Conservation (phyloP, 1,140 invertebrate genomes). For the Zaprionus camerounensis region DNA sequence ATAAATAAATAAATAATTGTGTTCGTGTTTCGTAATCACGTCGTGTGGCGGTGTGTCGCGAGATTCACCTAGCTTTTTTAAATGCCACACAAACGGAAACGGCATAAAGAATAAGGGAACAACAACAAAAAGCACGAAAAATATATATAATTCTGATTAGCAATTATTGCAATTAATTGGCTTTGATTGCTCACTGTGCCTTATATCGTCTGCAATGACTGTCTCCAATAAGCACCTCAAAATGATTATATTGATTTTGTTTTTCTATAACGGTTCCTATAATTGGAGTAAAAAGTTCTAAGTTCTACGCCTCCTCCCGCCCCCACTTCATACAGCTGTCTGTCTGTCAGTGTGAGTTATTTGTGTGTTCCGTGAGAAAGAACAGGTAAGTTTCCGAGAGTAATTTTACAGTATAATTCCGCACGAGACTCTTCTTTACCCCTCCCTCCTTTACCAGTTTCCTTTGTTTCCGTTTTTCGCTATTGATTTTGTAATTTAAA, state of each 20-base stretch:
- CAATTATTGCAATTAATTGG: constrained; percentile 3
- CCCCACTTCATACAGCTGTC: constrained; percentile 36
- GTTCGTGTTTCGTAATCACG: constrained; percentile 14
- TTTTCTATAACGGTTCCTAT: constrained; percentile 84
- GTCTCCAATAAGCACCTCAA: constrained; percentile 79
- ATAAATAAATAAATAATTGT: constrained; percentile 3
- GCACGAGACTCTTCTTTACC: not conserved
- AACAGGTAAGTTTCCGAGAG: constrained; percentile 50
- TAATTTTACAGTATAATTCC: not conserved
- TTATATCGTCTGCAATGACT: constrained; percentile 71
- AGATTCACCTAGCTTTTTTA: constrained; percentile 42
- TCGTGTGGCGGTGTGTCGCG: not conserved
- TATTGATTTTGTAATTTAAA: constrained; percentile 64
- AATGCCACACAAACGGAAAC: constrained; percentile 76
- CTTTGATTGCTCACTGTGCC: constrained; percentile 35
- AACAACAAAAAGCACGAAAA: constrained; percentile 7
- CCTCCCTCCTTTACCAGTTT: not conserved
- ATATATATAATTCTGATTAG: constrained; percentile 4
- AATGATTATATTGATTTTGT: constrained; percentile 84
- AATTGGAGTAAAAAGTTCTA: constrained; percentile 84
- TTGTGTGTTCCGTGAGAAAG: constrained; percentile 16
- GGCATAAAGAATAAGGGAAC: constrained; percentile 67
- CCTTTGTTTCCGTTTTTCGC: constrained; percentile 9
- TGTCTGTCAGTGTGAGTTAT: constrained; percentile 13
- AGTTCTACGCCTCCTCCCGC: constrained; percentile 22